phyloP scores from a whole-genome alignment of 2,797 vertebrate genomes.

The Rhynchonycteris naso region DNA sequence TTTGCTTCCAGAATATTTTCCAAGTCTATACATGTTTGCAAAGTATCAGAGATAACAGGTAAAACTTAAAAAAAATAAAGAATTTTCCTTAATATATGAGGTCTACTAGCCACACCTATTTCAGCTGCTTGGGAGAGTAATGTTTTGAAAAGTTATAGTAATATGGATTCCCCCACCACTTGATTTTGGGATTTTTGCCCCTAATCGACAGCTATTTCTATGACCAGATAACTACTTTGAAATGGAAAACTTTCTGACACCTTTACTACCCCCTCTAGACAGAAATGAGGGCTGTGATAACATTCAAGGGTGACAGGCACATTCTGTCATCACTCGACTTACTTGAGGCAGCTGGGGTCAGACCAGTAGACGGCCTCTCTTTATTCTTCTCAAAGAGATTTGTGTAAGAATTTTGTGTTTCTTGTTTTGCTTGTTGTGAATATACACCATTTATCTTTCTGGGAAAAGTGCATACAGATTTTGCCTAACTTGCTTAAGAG shows the following conservation, averaged over 20 bases:
- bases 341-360: accelerated
- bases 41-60: background rate
- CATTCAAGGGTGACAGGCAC: background rate
- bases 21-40: background rate
- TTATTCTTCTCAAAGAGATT: background rate
- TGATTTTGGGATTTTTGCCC: background rate
- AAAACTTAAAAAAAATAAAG: background rate
- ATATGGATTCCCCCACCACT: background rate
- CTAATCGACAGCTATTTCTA: background rate
- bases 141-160: background rate
- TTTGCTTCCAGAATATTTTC: background rate
- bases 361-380: background rate
- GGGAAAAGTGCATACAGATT: background rate
- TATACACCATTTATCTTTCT: background rate
- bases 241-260: background rate
- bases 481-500: background rate
- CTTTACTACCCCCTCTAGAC: background rate
- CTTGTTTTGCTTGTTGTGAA: background rate
- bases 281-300: background rate
- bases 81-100: background rate
- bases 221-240: background rate
- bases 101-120: background rate
- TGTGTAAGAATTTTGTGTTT: background rate
- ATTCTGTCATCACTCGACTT: background rate
- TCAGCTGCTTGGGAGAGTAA: background rate